Evolutionary conservation across 64 coral and sea anemone genomes (phyloP).

Genomic region (Stylophora pistillata): DNA sequence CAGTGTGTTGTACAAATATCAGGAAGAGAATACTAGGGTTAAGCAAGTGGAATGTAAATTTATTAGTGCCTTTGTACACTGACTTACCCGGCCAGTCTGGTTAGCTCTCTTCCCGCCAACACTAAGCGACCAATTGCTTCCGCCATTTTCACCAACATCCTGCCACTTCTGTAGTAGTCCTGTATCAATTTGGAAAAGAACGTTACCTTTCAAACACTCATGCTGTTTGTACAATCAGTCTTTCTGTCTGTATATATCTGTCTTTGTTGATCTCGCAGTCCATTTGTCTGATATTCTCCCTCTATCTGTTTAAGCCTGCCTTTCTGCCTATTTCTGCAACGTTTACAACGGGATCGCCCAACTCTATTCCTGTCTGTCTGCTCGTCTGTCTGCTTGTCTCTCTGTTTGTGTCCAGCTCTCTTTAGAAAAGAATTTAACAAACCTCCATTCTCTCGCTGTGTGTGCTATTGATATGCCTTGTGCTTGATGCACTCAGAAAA

Average conservation of each 20-base stretch:
- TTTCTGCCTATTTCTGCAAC: no score
- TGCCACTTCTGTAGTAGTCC: constrained; percentile 96
- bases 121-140: constrained; percentile 95
- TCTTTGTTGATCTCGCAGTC: no score
- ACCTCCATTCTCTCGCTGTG: constrained; percentile 92
- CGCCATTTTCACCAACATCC: constrained; percentile 99
- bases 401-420: background rate
- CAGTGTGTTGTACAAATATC: no score
- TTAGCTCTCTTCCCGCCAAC: constrained; percentile 91
- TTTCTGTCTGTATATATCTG: no score
- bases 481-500: constrained; percentile 66
- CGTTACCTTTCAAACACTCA: background rate
- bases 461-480: constrained; percentile 60
- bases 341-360: no score
- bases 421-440: background rate
- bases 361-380: no score
- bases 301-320: no score
- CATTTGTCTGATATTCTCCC: no score
- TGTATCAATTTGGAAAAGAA: background rate
- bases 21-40: no score
- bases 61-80: no score
- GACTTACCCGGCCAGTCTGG: constrained; percentile 89
- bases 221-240: background rate
- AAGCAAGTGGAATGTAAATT: no score
- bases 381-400: no score